Conservation (phyloP, 2,113 vertebrate species). For the Caretta caretta region DNA sequence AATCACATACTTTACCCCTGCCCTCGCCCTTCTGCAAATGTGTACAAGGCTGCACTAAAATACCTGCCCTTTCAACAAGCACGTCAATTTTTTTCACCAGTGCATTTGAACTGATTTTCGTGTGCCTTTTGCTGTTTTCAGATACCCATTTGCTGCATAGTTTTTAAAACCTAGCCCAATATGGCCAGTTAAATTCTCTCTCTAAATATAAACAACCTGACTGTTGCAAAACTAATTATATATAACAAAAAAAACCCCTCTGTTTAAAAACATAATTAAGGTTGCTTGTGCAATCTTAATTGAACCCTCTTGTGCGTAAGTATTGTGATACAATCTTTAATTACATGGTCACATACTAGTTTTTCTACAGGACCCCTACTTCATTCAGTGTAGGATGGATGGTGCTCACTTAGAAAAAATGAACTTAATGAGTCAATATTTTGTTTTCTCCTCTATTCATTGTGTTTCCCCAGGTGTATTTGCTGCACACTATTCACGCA, state of each 20-base stretch:
- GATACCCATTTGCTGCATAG: constrained; percentile 3
- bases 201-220: not conserved
- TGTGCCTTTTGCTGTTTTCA: constrained; percentile 44
- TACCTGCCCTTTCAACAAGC: constrained; percentile 29
- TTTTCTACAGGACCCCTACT: not conserved
- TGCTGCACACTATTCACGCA: not conserved
- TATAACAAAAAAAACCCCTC: not conserved
- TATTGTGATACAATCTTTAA: constrained; percentile 10
- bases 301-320: not conserved
- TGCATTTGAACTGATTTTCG: constrained; percentile 31
- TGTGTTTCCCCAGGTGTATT: not conserved
- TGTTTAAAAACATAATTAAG: not conserved
- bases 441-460: not conserved
- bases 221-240: not conserved
- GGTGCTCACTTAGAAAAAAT: not conserved
- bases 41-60: not conserved
- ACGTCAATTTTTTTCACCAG: constrained; percentile 30
- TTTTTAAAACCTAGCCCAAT: not conserved
- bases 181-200: not conserved
- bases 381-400: not conserved
- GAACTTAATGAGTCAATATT: not conserved
- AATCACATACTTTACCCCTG: not conserved
- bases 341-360: not conserved
- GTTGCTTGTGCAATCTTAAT: not conserved
- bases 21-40: not conserved